Evolutionary conservation across 2,797 vertebrate genomes (phyloP).

Genomic region (Amniataba percoides): DNA sequence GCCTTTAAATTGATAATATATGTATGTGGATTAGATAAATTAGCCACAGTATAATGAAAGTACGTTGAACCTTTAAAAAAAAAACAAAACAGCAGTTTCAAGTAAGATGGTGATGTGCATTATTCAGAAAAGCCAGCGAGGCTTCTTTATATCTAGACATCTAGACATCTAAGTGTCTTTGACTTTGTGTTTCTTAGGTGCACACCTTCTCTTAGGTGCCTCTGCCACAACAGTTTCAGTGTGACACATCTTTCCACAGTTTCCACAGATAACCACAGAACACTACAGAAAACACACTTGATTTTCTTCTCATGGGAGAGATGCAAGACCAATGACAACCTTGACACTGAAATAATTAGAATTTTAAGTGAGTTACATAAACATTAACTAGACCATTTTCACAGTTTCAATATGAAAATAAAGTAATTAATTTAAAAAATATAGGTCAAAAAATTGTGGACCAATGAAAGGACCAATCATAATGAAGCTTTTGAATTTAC

Average conservation of each 20-base stretch:
- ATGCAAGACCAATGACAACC: conserved; percentile 4
- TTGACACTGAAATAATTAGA: neutral
- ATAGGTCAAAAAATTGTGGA: conserved; percentile 12
- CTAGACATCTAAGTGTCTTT: neutral
- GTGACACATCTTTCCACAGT: neutral
- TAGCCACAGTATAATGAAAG: neutral
- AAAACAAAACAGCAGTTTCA: neutral
- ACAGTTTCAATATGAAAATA: neutral
- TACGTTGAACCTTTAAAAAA: too few relatives aligned
- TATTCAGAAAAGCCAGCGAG: neutral
- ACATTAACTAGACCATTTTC: neutral
- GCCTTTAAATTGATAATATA: neutral
- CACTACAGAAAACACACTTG: neutral
- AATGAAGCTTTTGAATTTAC: conserved; percentile 18
- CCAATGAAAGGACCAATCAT: conserved; percentile 16
- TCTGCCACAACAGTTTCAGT: conserved; percentile 1
- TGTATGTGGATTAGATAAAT: neutral
- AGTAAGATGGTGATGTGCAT: conserved; percentile 4
- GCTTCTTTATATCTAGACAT: conserved; percentile 8
- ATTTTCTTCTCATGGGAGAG: conserved; percentile 2
- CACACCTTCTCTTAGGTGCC: neutral
- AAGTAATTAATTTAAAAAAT: neutral
- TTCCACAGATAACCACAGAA: neutral
- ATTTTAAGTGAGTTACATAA: neutral
- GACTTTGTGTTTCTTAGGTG: neutral